A percentile compares a stretch with the other conserved stretches of the same genome.
Evolutionary conservation across 2,113 vertebrate genomes (phyloP).

Genomic region (Vicugna pacos): DNA sequence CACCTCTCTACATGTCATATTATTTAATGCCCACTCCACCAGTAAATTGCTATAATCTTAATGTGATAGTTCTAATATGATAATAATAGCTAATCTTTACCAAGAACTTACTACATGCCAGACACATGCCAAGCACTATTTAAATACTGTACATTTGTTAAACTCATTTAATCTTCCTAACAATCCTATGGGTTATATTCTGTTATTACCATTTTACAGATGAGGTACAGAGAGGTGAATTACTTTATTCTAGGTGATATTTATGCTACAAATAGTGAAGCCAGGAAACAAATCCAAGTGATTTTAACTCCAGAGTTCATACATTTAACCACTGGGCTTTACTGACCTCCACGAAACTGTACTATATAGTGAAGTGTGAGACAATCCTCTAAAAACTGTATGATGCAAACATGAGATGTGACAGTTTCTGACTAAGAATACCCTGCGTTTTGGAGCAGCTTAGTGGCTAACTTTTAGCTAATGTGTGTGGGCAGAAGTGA

Average conservation of each 20-base stretch:
- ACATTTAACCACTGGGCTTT: neutral
- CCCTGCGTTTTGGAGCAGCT: neutral
- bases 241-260: neutral
- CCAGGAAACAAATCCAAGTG: neutral
- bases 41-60: conserved; percentile 14
- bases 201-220: conserved; percentile 41
- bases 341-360: neutral
- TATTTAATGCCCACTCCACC: neutral
- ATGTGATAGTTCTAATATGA: conserved; percentile 1
- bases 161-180: conserved; percentile 37
- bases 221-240: neutral
- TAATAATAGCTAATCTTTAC: neutral
- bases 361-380: neutral
- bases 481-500: neutral
- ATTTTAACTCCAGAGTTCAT: neutral
- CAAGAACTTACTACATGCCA: conserved; percentile 9
- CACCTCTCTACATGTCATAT: neutral
- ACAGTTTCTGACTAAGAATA: neutral
- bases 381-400: neutral
- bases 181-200: neutral
- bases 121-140: neutral
- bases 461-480: neutral
- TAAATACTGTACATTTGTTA: conserved; percentile 44
- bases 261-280: neutral
- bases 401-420: neutral